Conservation (phyloP, 2,113 vertebrate species). For the Rhabdornis inornatus region DNA sequence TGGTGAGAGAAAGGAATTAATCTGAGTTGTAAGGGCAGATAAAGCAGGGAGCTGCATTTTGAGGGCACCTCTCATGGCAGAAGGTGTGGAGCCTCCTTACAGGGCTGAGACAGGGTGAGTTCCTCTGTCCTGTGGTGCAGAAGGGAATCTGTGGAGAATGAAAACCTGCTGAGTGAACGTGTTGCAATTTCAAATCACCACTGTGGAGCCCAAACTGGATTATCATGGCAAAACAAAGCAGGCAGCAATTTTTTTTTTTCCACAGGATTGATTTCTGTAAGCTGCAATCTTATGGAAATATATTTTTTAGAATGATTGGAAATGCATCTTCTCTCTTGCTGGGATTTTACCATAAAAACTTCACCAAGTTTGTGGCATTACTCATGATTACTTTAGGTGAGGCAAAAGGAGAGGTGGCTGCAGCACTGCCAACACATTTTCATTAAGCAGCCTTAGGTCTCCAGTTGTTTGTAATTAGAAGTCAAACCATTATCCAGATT, state of each 20-base stretch:
- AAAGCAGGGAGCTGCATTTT: background rate
- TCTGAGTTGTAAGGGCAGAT: accelerated
- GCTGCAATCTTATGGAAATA: background rate
- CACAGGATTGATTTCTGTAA: background rate
- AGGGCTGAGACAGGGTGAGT: accelerated
- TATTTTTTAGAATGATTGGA: background rate
- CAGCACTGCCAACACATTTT: background rate
- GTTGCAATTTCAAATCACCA: background rate
- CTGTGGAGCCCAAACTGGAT: background rate
- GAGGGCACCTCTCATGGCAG: accelerated
- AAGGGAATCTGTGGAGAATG: background rate
- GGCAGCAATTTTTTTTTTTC: background rate
- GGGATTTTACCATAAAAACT: background rate
- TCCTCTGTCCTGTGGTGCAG: background rate
- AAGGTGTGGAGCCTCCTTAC: background rate
- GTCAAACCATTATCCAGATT: background rate
- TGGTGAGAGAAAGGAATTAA: background rate
- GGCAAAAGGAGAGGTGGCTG: background rate
- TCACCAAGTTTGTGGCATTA: background rate
- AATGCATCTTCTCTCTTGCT: background rate
- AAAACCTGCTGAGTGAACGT: background rate
- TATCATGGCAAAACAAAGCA: background rate
- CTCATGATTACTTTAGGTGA: background rate
- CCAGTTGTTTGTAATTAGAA: background rate
- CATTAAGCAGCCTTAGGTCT: background rate